phyloP scores from a whole-genome alignment of 2,888 invertebrate species.

The Xestia ashworthii region DNA sequence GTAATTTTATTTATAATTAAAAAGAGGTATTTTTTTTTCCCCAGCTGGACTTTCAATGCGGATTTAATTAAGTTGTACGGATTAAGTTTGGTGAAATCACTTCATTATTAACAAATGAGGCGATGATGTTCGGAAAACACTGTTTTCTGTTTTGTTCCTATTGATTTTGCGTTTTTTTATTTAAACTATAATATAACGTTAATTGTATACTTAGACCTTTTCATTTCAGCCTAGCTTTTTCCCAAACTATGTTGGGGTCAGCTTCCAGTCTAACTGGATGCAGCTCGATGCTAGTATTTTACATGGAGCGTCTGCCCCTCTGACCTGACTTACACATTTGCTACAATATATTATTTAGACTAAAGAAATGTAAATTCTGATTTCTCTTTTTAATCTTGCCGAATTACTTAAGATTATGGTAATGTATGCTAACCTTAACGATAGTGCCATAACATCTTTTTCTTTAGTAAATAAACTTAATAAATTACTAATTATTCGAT shows the following conservation, averaged over 20 bases:
- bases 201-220: background rate
- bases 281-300: background rate
- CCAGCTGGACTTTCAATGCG: constrained; percentile 36
- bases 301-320: background rate
- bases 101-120: constrained; percentile 4
- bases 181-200: background rate
- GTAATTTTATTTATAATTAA: constrained; percentile 68
- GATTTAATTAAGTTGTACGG: constrained; percentile 54
- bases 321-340: background rate
- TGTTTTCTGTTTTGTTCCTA: background rate
- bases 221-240: background rate
- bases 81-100: constrained; percentile 48
- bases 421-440: constrained; percentile 6
- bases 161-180: background rate
- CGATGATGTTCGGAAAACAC: background rate
- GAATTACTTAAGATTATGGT: background rate
- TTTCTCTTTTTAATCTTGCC: background rate
- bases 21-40: constrained; percentile 49
- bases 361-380: background rate
- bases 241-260: background rate
- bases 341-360: background rate
- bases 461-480: background rate
- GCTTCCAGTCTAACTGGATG: background rate
- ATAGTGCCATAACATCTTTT: background rate
- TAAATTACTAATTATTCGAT: background rate